Evolutionary conservation across 2,113 vertebrate genomes (phyloP), one percentile per base, ranked within the genome.

Genomic region (Prochilodus magdalenae): DNA sequence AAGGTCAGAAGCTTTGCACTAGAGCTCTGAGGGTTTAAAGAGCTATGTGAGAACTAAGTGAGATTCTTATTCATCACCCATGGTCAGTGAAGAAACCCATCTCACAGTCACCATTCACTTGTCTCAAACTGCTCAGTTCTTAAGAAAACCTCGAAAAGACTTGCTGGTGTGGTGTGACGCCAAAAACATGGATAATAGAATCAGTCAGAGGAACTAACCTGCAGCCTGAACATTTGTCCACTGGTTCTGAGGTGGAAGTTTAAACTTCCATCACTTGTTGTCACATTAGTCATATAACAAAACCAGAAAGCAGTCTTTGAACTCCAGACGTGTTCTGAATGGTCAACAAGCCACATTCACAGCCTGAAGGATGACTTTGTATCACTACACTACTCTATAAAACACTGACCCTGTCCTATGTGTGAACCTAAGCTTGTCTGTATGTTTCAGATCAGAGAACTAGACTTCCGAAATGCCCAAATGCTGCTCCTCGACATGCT

Each of bases 401-500:
- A 12, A 60, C 18, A 57, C 20, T 20, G 20, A 57, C 6, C 4
- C n/a, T 26, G 15, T 60, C 4, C 1, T 60, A 3, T 60, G n/a
- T 83, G 49, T 70, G 26, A 72, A 5, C 1, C 5, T 15, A 30
- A 66, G 11, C 73, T 18, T 73, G 47, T 59, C 62, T 77, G 49
- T 82, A 20, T 83, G 16, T 83, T 86, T 47, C 73, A 86, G 84
- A 86, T 80, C 57, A 80, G 53, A 77, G 73, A 59, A 83, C 70
- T 53, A 83, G 55, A 83, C 67, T 86, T 36, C 84, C 84, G 22
- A 66, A 77, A 72, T 83, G 76, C 73, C 77, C 81, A 3, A 86
- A 86, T 53, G 73, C 73, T 57, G 18, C 60, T 36, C 73, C 77
- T 67, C 81, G 67, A 27, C 77, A 62, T 18, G 33, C 77, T 62